phyloP scores from a whole-genome alignment of 1,140 invertebrate species.

The Meloidogyne chitwoodi region DNA sequence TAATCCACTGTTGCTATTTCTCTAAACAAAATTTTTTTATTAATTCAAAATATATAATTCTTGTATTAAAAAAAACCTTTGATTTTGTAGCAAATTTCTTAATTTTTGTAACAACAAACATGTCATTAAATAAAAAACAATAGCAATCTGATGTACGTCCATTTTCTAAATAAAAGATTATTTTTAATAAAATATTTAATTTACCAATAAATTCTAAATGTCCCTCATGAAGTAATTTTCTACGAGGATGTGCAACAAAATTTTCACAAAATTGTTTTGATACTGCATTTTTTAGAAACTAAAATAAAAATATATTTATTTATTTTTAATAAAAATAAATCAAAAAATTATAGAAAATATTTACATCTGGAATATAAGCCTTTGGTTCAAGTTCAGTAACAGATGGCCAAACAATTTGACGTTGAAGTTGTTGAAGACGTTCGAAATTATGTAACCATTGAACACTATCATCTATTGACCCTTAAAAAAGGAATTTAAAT shows the following conservation, averaged over 20 bases:
- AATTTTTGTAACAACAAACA: conserved; percentile 69
- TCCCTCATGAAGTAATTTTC: conserved; percentile 69
- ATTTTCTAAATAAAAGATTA: conserved; percentile 61
- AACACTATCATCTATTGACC: conserved; percentile 71
- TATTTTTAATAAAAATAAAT: background rate
- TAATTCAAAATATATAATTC: background rate
- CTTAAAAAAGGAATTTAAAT: conserved; percentile 60
- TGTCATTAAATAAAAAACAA: conserved; percentile 71
- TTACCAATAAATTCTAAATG: conserved; percentile 65
- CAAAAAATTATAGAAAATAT: conserved; percentile 14
- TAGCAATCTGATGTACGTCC: conserved; percentile 67
- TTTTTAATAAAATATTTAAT: background rate
- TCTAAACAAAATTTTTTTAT: background rate
- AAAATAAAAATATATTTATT: conserved; percentile 28
- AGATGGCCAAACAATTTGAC: conserved; percentile 69
- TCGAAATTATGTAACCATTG: conserved; percentile 74
- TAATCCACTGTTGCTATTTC: background rate
- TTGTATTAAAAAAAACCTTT: conserved; percentile 48
- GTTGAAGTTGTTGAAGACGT: conserved; percentile 69
- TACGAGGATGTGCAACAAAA: conserved; percentile 63
- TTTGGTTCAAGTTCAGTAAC: conserved; percentile 69
- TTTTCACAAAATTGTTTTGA: conserved; percentile 70
- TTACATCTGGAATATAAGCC: conserved; percentile 69
- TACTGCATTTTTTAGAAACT: conserved; percentile 66
- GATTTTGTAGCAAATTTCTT: conserved; percentile 66